These are phyloP conservation scores for Drosophila macrospina DNA, from an alignment of 2,888 invertebrate species.

Conservation along the genomic window DNA sequence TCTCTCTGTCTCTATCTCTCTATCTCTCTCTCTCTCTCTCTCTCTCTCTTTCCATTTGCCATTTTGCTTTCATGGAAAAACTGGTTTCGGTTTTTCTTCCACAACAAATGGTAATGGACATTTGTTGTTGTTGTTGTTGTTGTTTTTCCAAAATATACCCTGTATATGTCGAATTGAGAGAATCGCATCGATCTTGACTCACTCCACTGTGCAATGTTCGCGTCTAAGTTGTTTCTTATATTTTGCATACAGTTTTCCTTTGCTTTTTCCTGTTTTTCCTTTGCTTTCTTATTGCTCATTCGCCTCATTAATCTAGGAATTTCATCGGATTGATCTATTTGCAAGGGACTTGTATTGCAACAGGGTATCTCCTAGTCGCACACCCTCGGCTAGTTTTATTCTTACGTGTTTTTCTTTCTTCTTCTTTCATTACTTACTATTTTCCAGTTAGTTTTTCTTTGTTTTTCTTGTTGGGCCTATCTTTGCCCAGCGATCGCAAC, in stretches of 20 bases:
- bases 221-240: too few relatives aligned
- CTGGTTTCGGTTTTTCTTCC: constrained; percentile 71
- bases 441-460: too few relatives aligned
- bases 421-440: constrained; percentile 13
- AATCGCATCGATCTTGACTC: too few relatives aligned
- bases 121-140: constrained; percentile 42
- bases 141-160: constrained; percentile 12
- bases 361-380: constrained; percentile 1
- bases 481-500: constrained; percentile 29
- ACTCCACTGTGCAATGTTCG: too few relatives aligned
- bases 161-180: neutral
- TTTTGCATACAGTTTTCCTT: too few relatives aligned
- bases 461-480: constrained; percentile 23
- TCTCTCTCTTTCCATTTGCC: constrained; percentile 30
- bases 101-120: constrained; percentile 48
- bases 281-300: too few relatives aligned
- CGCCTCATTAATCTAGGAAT: too few relatives aligned
- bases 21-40: too few relatives aligned
- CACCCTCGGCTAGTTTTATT: neutral
- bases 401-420: constrained; percentile 15
- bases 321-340: neutral
- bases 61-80: constrained; percentile 65
- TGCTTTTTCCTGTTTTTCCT: too few relatives aligned
- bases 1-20: too few relatives aligned
- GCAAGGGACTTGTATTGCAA: neutral